phyloP scores from a whole-genome alignment of 2,113 vertebrate species.

The Hydropotes inermis region DNA sequence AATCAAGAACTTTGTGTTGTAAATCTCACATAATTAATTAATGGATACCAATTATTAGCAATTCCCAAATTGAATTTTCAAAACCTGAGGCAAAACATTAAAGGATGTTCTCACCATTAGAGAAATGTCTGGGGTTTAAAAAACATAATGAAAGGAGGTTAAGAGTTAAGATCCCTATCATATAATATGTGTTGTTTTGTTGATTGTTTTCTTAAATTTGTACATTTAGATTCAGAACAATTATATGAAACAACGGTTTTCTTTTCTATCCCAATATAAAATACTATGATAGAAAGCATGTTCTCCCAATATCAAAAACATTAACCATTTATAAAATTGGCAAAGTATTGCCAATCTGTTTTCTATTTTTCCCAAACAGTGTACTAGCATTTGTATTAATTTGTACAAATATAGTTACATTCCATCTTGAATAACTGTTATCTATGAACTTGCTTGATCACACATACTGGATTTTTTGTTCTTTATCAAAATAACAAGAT shows the following conservation, averaged over 20 bases:
- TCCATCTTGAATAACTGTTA: not conserved
- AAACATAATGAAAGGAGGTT: not conserved
- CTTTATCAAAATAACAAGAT: constrained; percentile 12
- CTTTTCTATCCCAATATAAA: not conserved
- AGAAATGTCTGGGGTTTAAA: not conserved
- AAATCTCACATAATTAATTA: not conserved
- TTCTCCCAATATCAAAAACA: not conserved
- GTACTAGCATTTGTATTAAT: not conserved
- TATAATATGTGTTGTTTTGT: not conserved
- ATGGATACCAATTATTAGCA: not conserved
- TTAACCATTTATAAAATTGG: not conserved
- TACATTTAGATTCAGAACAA: not conserved
- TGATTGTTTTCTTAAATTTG: not conserved
- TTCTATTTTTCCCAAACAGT: not conserved
- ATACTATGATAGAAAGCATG: not conserved
- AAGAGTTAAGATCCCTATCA: not conserved
- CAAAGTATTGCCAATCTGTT: not conserved
- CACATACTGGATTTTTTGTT: not conserved
- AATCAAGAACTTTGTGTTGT: not conserved
- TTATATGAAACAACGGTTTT: not conserved
- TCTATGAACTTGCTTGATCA: not conserved
- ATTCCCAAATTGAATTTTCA: not conserved
- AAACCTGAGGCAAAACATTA: not conserved
- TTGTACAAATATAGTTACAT: not conserved
- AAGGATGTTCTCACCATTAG: not conserved